Evolutionary conservation across 2,888 invertebrate species (phyloP).

Genomic region (Isoperla grammatica): DNA sequence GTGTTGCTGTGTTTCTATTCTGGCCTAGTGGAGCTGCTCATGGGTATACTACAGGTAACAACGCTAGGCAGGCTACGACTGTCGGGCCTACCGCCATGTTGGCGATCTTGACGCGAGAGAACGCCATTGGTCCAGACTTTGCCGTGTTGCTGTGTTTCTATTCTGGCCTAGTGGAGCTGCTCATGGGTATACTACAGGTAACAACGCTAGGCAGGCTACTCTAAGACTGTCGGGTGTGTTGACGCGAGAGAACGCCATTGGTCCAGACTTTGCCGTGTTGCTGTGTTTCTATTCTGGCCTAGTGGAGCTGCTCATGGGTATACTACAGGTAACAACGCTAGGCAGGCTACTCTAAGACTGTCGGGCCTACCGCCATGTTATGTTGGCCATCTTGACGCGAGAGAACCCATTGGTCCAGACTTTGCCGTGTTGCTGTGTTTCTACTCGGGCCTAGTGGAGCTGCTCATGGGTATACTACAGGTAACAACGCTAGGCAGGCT

Average conservation of each 20-base stretch:
- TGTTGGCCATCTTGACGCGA: too few relatives aligned
- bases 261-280: slow-evolving; percentile 65
- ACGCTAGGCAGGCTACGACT: too few relatives aligned
- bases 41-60: slow-evolving; percentile 71
- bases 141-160: slow-evolving; percentile 67
- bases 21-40: slow-evolving; percentile 62
- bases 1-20: slow-evolving; percentile 65
- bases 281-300: slow-evolving; percentile 66
- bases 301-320: slow-evolving; percentile 65
- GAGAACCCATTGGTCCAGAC: too few relatives aligned
- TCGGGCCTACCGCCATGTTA: too few relatives aligned
- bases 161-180: slow-evolving; percentile 62
- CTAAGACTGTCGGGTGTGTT: too few relatives aligned
- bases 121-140: slow-evolving; percentile 63
- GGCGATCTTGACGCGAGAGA: slow-evolving; percentile 71
- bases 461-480: too few relatives aligned
- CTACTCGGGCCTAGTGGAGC: too few relatives aligned
- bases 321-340: too few relatives aligned
- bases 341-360: too few relatives aligned
- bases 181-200: slow-evolving; percentile 70
- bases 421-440: too few relatives aligned
- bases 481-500: too few relatives aligned
- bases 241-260: slow-evolving; percentile 66
- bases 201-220: too few relatives aligned
- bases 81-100: slow-evolving; percentile 89